Evolutionary conservation across 1,140 invertebrate genomes (phyloP).

Genomic region (Drosophila baimaii): DNA sequence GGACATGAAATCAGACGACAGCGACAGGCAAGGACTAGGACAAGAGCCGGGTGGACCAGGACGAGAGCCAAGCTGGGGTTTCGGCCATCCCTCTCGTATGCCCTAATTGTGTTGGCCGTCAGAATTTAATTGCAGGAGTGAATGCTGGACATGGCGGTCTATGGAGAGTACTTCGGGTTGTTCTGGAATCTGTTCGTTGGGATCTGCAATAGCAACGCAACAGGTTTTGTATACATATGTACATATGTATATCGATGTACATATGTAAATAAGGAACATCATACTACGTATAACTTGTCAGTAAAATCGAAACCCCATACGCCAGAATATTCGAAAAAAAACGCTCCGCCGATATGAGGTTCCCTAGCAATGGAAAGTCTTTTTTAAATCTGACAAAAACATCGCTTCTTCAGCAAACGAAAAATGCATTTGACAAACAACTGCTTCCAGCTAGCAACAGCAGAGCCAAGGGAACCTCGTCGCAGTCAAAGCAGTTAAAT

Average conservation of each 20-base stretch:
- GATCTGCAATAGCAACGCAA: not conserved
- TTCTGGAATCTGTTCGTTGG: not conserved
- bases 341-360: constrained; percentile 47
- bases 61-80: constrained; percentile 4
- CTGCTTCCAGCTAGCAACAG: constrained; percentile 28
- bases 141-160: not conserved
- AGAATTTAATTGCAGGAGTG: constrained; percentile 29
- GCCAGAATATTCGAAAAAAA: constrained; percentile 16
- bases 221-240: no score
- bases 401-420: constrained; percentile 24
- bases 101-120: constrained; percentile 39
- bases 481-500: constrained; percentile 70
- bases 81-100: constrained; percentile 19
- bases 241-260: no score
- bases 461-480: constrained; percentile 11
- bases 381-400: constrained; percentile 64
- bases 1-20: not conserved
- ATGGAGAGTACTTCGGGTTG: not conserved
- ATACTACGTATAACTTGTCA: no score
- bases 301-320: no score
- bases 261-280: no score
- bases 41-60: not conserved
- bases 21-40: not conserved
- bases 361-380: constrained; percentile 31
- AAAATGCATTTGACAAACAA: constrained; percentile 32